Conservation (phyloP, 2,888 invertebrate genomes). For the Chalcosyrphus nemorum region DNA sequence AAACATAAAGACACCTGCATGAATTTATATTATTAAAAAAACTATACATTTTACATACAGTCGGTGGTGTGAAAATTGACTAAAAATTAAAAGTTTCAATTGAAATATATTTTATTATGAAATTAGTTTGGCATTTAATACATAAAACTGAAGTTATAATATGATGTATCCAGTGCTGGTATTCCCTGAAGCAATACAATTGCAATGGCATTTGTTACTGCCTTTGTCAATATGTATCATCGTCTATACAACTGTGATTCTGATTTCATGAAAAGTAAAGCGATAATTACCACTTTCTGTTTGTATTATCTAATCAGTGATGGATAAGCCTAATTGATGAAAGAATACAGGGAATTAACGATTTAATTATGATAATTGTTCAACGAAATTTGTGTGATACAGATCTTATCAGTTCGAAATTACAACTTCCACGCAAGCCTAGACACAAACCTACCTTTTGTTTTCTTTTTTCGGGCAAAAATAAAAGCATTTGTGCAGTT, state of each 20-base stretch:
- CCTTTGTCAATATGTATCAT: background rate
- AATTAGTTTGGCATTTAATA: too few species aligned
- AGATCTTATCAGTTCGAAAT: conserved; percentile 9
- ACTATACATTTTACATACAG: too few species aligned
- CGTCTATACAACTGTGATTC: conserved; percentile 18
- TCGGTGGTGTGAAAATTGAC: too few species aligned
- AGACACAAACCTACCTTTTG: background rate
- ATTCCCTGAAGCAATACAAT: too few species aligned
- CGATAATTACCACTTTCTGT: conserved; percentile 12
- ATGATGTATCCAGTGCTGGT: too few species aligned
- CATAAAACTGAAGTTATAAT: too few species aligned
- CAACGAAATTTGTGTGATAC: background rate
- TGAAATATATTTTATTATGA: too few species aligned
- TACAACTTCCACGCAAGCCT: background rate
- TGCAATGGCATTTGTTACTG: background rate
- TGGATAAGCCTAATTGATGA: conserved; percentile 50
- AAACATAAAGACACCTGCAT: too few species aligned
- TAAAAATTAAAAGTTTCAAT: too few species aligned
- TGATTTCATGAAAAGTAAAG: conserved; percentile 18
- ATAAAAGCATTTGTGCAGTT: too few species aligned
- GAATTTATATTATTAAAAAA: too few species aligned
- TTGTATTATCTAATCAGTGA: conserved; percentile 33
- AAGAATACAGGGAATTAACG: conserved; percentile 31
- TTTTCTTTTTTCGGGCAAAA: too few species aligned
- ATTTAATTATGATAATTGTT: conserved; percentile 47